These are phyloP conservation scores for Caranx melampygus DNA, from an alignment of 2,113 vertebrate genomes.

Conservation along the genomic window DNA sequence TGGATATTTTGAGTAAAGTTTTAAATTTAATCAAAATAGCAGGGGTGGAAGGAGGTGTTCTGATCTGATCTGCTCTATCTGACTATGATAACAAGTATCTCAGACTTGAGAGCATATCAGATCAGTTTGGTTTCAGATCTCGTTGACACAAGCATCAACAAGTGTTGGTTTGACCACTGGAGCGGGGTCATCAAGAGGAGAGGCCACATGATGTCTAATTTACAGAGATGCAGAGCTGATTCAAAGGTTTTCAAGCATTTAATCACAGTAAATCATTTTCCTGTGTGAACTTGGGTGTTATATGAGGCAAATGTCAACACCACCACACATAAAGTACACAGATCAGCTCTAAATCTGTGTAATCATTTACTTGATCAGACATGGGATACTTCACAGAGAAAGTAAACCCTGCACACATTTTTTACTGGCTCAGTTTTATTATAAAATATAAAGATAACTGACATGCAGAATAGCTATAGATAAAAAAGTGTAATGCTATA, in stretches of 20 bases:
- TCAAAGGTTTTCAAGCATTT: conserved; percentile 35
- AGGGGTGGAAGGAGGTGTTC: not conserved
- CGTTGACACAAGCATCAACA: not conserved
- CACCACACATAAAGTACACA: conserved; percentile 25
- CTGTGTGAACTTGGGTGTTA: conserved; percentile 71
- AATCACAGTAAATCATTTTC: conserved; percentile 62
- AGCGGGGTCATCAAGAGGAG: conserved; percentile 37
- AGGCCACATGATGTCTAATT: conserved; percentile 41
- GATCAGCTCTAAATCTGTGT: conserved; percentile 54
- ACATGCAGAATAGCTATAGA: not conserved
- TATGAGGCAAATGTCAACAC: conserved; percentile 67
- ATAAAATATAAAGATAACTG: conserved; percentile 17
- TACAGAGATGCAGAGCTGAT: conserved; percentile 31
- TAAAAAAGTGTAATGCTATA: conserved; percentile 9
- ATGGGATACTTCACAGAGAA: conserved; percentile 27
- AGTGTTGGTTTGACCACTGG: not conserved
- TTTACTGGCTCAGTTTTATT: conserved; percentile 31
- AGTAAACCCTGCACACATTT: conserved; percentile 35
- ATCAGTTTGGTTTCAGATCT: conserved; percentile 24
- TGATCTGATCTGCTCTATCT: not conserved
- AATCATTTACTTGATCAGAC: conserved; percentile 63
- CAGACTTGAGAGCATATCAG: not conserved
- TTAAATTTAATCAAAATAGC: not conserved
- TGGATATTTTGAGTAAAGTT: conserved; percentile 2
- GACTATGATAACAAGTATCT: conserved; percentile 3